Evolutionary conservation across 53 echinoderm and acorn worm genomes (phyloP).

Genomic region (Astropecten irregularis): DNA sequence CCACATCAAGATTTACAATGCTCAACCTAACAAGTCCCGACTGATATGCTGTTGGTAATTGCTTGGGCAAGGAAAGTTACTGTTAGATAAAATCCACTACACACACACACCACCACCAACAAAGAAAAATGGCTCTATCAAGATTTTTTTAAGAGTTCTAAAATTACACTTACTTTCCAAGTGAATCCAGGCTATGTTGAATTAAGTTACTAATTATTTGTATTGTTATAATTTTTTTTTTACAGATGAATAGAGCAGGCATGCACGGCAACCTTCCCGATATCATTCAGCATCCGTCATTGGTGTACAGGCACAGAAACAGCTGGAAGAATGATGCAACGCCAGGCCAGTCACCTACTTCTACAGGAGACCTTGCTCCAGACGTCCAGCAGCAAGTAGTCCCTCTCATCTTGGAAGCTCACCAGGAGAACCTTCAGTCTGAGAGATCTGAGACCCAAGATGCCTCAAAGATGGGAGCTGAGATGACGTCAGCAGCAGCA

Average conservation of each 20-base stretch:
- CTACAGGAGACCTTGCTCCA: neutral
- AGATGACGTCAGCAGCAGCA: neutral
- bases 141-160: no score
- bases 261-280: constrained; percentile 11
- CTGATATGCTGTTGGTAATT: no score
- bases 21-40: no score
- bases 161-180: no score
- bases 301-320: neutral
- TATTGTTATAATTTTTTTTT: neutral
- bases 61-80: no score
- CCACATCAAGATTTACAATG: no score
- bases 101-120: no score
- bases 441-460: neutral
- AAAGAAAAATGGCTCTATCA: no score
- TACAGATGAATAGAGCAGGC: constrained; percentile 22
- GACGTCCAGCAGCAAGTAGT: neutral
- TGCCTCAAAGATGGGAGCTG: neutral
- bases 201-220: no score
- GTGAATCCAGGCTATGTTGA: no score
- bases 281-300: neutral
- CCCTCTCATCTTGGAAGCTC: neutral
- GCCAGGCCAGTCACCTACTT: neutral
- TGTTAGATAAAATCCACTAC: no score
- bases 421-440: neutral
- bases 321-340: neutral